phyloP scores from a whole-genome alignment of 2,113 vertebrate species.

The Odontophorus gujanensis region DNA sequence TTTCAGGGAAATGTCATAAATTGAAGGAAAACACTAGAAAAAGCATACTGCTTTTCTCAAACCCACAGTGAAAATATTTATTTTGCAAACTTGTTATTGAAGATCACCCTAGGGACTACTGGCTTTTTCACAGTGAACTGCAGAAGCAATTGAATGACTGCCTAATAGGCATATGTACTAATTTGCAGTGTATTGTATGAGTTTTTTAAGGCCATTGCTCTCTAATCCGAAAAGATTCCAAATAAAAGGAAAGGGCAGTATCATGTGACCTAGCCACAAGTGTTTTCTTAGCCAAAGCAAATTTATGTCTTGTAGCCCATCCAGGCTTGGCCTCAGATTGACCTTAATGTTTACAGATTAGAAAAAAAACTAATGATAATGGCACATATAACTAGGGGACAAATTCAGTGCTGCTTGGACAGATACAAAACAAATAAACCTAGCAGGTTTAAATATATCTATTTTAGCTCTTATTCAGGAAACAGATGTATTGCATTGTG shows the following conservation, averaged over 20 bases:
- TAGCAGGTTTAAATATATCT: not conserved
- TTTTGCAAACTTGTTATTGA: not conserved
- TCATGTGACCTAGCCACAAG: constrained; percentile 53
- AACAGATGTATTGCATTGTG: not conserved
- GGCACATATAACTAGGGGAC: not conserved
- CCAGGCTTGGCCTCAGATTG: constrained; percentile 3
- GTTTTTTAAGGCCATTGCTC: constrained; percentile 3
- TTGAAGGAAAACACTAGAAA: not conserved
- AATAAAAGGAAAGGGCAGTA: constrained; percentile 49
- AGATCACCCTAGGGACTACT: not conserved
- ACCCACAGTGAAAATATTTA: not conserved
- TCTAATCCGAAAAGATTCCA: constrained; percentile 33
- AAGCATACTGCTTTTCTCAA: not conserved
- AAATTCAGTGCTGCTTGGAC: not conserved
- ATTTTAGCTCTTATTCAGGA: not conserved
- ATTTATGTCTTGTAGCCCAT: constrained; percentile 24
- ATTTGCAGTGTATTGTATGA: constrained; percentile 40
- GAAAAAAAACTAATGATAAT: not conserved
- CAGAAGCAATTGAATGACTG: not conserved
- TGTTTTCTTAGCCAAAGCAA: constrained; percentile 38
- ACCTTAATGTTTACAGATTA: constrained; percentile 36
- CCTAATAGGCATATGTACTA: constrained; percentile 25
- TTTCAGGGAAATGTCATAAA: not conserved
- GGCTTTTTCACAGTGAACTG: not conserved
- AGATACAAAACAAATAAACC: not conserved